Evolutionary conservation across 2,797 vertebrate genomes (phyloP), one percentile per base, ranked within the genome.

Genomic region (Karalla daura): DNA sequence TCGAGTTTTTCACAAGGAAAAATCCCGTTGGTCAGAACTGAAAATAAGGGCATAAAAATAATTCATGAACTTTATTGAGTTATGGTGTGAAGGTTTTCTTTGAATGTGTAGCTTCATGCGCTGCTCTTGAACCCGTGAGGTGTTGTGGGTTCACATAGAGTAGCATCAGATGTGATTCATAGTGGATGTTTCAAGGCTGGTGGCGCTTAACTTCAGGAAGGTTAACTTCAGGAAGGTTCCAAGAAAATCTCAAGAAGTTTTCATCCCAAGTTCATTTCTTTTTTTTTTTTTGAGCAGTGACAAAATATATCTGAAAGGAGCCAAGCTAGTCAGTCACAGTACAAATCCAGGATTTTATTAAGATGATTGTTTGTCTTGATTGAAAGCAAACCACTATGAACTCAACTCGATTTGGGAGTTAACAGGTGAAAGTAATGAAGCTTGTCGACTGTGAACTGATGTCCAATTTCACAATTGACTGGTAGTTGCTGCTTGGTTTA

Each of bases 81-180:
- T 74, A 46, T 20, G 41, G 50, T 39, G 23, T 37, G 3, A 66
- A 46, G 23, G 41, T 46, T 63, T 20, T n/a, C 25, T 70, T 83
- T 86, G 56, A 74, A 70, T 82, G 41, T 64, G 70, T 32, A 44
- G 60, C 73, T 74, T 23, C 43, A 33, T 7, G 24, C 50, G 47
- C 68, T 55, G 58, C 63, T n/a, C n/a, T n/a, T n/a, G n/a, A n/a
- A n/a, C n/a, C n/a, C 72, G 41, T 53, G 44, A 80, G 54, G 81
- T 78, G 79, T 69, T 74, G 28, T 41, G n/a, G 44, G 59, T 70
- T 80, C 54, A 54, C 72, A 73, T 75, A 67, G 52, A 53, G 65
- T 9, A 28, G 51, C 72, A 49, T 78, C 58, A 64, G 58, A 74
- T 77, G 51, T 66, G 62, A 77, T 87, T 44, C 86, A 89, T 81